Evolutionary conservation across 2,888 invertebrate genomes (phyloP), one percentile per base, ranked within the genome.

Genomic region (Coelopa pilipes): DNA sequence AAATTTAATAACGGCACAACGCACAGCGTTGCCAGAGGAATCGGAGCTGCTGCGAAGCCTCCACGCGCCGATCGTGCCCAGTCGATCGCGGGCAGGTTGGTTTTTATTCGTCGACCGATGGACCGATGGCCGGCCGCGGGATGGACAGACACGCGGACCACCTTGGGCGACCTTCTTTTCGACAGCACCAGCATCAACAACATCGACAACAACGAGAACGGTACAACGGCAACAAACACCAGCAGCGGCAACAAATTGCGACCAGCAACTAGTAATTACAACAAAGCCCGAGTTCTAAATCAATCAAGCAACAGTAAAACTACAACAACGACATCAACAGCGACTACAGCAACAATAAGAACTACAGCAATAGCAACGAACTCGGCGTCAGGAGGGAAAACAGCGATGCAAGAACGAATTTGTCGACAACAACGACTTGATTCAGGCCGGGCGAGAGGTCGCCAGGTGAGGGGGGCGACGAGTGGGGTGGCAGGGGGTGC

Each of bases 91-190:
- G 66, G 66, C 66, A 49, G 50, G 50, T 66, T n/a, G n/a, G n/a
- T 66, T 66, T 66, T 66, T 50, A 59, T 59, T 19, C 12, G 57
- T 24, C 57, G 24, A 34, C 7, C 4, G 34, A 34, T 34, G 34
- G 34, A 34, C 7, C 2, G 34, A 34, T 34, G 34, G 34, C 2
- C 7, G 34, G 34, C 2, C 7, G 34, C 7, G 34, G 34, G 34
- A 34, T 34, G 34, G 34, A 34, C 45, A 50, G 50, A 12, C 49
- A 24, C 19, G 19, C n/a, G 50, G 66, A 50, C 66, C 50, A 66
- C 66, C 53, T 49, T 50, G 24, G 49, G 66, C 66, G 66, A 66
- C 66, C 66, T 66, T 66, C 66, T 66, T 66, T 66, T 66, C 24
- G 47, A 11, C 21, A 17, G 7, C 34, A 34, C 2, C 17, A 57